phyloP scores from a whole-genome alignment of 2,888 invertebrate species.

The Pristionchus maxplancki region DNA sequence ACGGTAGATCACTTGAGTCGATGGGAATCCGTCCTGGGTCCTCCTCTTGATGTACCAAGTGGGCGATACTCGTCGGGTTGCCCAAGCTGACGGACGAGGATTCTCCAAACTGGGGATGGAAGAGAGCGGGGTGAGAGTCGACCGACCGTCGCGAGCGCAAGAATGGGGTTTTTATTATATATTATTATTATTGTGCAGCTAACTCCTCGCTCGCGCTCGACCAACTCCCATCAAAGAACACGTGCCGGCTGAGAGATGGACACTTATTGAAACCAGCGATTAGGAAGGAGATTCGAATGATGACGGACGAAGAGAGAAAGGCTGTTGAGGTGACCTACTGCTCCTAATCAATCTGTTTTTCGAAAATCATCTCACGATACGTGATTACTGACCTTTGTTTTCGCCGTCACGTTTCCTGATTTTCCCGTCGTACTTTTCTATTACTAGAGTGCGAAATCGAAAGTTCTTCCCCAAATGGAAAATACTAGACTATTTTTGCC shows the following conservation, averaged over 20 bases:
- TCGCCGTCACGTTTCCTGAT: neutral
- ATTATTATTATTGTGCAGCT: neutral
- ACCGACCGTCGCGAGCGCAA: too few species aligned
- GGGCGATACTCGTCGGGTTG: too few species aligned
- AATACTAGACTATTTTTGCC: neutral
- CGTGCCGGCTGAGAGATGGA: constrained; percentile 60
- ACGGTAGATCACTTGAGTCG: too few species aligned
- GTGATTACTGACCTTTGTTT: too few species aligned
- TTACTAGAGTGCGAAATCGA: neutral
- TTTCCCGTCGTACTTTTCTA: neutral
- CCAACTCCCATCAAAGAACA: neutral
- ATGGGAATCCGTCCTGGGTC: too few species aligned
- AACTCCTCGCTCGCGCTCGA: neutral
- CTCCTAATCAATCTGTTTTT: too few species aligned
- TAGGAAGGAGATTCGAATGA: constrained; percentile 61
- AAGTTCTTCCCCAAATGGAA: neutral
- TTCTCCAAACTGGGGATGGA: too few species aligned
- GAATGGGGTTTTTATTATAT: neutral
- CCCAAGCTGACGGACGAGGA: too few species aligned
- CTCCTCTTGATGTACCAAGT: too few species aligned
- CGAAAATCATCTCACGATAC: neutral
- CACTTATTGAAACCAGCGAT: constrained; percentile 62
- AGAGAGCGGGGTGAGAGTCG: too few species aligned
- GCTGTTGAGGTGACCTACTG: constrained; percentile 49
- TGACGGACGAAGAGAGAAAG: constrained; percentile 62